phyloP scores from a whole-genome alignment of 2,797 vertebrate genomes.

The Rousettus madagascariensis region DNA sequence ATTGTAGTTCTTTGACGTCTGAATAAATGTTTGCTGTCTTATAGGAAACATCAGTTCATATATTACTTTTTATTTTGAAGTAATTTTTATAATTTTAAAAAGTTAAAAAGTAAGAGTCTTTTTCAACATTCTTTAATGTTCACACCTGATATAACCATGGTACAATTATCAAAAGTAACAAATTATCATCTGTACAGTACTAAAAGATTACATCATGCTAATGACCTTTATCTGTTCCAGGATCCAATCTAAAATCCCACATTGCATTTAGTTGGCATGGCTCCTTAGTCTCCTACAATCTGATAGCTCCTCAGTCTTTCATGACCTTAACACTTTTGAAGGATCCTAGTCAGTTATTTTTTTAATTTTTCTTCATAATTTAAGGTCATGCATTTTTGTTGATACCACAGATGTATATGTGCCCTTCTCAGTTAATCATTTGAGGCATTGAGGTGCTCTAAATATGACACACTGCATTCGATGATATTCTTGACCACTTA shows the following conservation, averaged over 20 bases:
- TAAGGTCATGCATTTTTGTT: not conserved
- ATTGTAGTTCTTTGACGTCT: not conserved
- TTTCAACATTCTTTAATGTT: not conserved
- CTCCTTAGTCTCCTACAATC: not conserved
- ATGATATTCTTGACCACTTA: not conserved
- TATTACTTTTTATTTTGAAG: not conserved
- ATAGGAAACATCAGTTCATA: not conserved
- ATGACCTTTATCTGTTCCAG: not conserved
- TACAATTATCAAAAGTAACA: not conserved
- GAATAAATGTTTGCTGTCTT: constrained; percentile 20
- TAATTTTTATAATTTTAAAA: constrained; percentile 18
- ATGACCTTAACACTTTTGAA: not conserved
- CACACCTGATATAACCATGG: not conserved
- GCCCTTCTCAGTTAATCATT: not conserved
- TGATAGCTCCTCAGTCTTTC: not conserved
- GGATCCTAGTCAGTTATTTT: not conserved
- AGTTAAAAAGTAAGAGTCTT: not conserved
- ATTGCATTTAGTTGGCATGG: not conserved
- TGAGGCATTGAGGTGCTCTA: not conserved
- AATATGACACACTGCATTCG: not conserved
- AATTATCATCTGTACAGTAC: not conserved
- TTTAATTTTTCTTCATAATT: not conserved
- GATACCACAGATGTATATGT: not conserved
- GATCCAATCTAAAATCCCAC: not conserved
- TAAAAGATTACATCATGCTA: not conserved